Evolutionary conservation across 2,888 invertebrate species (phyloP).

Genomic region (Cerceris ruficornis): DNA sequence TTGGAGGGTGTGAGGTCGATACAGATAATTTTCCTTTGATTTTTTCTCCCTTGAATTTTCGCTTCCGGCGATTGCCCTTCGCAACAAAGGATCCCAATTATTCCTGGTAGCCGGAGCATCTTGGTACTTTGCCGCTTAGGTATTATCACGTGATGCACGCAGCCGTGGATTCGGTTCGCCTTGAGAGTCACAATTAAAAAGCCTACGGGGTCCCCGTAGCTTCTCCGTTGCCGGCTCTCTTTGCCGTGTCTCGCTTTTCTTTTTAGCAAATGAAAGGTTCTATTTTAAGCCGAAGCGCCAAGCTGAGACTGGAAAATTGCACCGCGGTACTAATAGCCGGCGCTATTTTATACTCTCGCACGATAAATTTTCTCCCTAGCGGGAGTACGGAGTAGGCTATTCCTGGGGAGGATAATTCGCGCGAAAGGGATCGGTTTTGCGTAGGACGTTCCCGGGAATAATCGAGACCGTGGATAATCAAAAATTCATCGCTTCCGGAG

Average conservation of each 20-base stretch:
- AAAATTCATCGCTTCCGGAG: neutral
- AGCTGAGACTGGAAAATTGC: constrained; percentile 68
- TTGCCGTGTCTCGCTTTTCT: constrained; percentile 58
- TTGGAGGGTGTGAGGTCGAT: too few relatives aligned
- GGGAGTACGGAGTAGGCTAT: constrained; percentile 12
- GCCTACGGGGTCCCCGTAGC: constrained; percentile 27
- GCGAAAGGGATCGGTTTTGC: constrained; percentile 1
- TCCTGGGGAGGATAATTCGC: constrained; percentile 18
- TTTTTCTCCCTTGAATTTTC: too few relatives aligned
- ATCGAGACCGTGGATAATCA: neutral
- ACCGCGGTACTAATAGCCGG: constrained; percentile 60
- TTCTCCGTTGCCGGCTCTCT: constrained; percentile 16
- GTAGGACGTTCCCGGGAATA: neutral
- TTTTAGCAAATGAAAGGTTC: constrained; percentile 67
- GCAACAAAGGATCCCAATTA: constrained; percentile 6
- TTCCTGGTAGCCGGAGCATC: neutral
- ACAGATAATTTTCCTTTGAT: too few relatives aligned
- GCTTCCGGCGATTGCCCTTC: neutral
- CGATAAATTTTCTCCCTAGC: constrained; percentile 56
- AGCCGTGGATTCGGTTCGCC: constrained; percentile 50
- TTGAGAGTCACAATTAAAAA: constrained; percentile 65
- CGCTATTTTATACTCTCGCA: constrained; percentile 64
- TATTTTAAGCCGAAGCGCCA: constrained; percentile 64
- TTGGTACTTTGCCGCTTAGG: neutral
- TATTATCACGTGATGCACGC: constrained; percentile 21